Base-by-base conservation (phyloP, 1,140 invertebrate genomes). In the Drosophila nannoptera region DNA sequence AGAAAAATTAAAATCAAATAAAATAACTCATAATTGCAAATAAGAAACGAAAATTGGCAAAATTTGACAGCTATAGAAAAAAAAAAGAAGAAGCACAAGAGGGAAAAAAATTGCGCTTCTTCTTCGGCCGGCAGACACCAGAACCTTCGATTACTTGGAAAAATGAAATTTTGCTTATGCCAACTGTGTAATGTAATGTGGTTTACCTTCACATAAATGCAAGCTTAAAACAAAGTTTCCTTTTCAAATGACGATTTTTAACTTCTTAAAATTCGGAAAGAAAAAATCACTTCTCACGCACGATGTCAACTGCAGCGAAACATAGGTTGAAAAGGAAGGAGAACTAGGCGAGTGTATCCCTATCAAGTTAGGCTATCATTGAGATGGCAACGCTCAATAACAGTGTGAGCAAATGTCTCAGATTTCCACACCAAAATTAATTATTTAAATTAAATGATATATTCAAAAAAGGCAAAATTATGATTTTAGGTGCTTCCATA, bases 1-100 rank as follows among this genome's bases (percentile, higher is more conserved):
- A 36, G 0, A 54, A 31, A 54, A 48, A 35, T 49, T 54, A 43
- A 32, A 58, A 55, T 38, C 9, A n/a, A 70, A 46, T 32, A 16
- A 40, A 53, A 59, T 59, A 69, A 43, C 12, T 43, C 7, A 14
- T 7, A 55, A 36, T 32, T 71, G 46, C 62, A 72, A 74, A 52
- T 49, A 33, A 69, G 43, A 49, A 52, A 71, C 69, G n/a, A n/a
- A n/a, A n/a, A n/a, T n/a, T n/a, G n/a, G 1, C 22, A 22, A 22
- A 22, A 22, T 22, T 22, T 22, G 22, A 3, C 22, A 22, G 3
- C 22, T 22, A 22, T 22, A 22, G 33, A 22, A 60, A 68, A 59
- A 31, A 52, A 69, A 69, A 59, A 0, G 11, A n/a, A 22, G 22
- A 22, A 22, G 3, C 22, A 22, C 22, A 22, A 22, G 3, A 3